Evolutionary conservation across 2,113 vertebrate genomes (phyloP).

Genomic region (rat (Rattus norvegicus)): GRCr8 NC_086022.1:97796001-97796500

Average conservation of each 20-base stretch:
- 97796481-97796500: not conserved
- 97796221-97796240: not conserved
- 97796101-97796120: slow-evolving; percentile 26
- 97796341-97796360: not conserved
- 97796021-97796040: not conserved
- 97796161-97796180: not conserved
- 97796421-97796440: not conserved
- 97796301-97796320: fast-evolving
- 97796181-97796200: not conserved
- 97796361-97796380: not conserved
- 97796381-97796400: not conserved
- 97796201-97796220: not conserved
- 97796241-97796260: not conserved
- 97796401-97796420: not conserved
- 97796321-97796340: not conserved
- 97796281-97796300: not conserved
- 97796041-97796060: not conserved
- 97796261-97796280: not conserved
- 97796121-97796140: not conserved
- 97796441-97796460: not conserved
- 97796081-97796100: slow-evolving; percentile 18
- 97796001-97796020: not conserved
- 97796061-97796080: not conserved
- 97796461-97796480: not conserved
- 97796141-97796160: not conserved